Base-by-base conservation (phyloP, 1,140 invertebrate genomes). In the Babylonia areolata region DNA sequence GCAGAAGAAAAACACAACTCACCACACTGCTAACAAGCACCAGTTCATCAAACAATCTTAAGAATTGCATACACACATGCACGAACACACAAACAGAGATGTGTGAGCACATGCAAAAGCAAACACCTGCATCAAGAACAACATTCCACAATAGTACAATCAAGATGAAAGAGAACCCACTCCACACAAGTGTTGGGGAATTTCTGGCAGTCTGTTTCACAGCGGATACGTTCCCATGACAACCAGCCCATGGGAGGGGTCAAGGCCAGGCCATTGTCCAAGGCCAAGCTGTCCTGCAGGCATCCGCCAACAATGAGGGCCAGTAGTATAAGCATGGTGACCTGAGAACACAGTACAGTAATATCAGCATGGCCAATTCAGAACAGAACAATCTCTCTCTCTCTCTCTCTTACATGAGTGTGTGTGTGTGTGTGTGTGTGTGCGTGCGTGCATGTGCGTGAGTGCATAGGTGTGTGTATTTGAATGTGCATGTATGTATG, bases 231-330 rank as follows among this genome's bases (percentile, higher is more conserved):
- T 89, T 94, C 91, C 93, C 93, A 94, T 46, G 92, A 91, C 88
- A 94, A 86, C 94, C 94, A 94, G 33, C 94, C 94, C 94, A 94
- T 94, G 3, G 94, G 93, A 42, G 94, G 94, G 23, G 92, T 94
- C 51, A 89, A 77, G 33, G 93, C 93, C 64, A 94, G 87, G 28
- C 94, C 94, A 90, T 94, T 94, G 86, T 94, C 91, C 35, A 94
- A 88, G 51, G 86, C 73, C 54, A 31, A n/a, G 33, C 64, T 64
- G 20, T 6, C 28, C 28, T 23, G 12, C 58, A 64, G 58, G 23
- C 58, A 23, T 64, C 58, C 58, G 58, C 58, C 58, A n/a, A 64
- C 58, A 6, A 64, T 64, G 23, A 64, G 28, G 58, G 28, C 58
- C 20, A 64, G 12, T 28, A 64, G 6, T 64, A 23, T 23, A 12